A percentile compares a stretch with the other conserved stretches of the same genome.
These are phyloP conservation scores for Butastur rufipennis DNA, from an alignment of 2,113 vertebrate species.

Conservation along the genomic window DNA sequence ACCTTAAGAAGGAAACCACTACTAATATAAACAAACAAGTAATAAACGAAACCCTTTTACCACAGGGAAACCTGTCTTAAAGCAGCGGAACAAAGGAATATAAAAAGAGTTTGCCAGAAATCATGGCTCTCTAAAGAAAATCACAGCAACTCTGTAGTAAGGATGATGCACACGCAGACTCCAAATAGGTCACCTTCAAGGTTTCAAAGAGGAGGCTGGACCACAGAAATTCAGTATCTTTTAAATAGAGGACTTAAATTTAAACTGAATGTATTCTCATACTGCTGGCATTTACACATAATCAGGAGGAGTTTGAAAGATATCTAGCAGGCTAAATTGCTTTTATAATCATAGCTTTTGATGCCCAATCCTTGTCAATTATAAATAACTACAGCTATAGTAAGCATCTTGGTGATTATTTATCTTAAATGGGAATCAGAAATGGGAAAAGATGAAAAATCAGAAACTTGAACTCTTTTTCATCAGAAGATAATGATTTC, in stretches of 20 bases:
- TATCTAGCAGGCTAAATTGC: background rate
- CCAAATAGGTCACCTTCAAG: background rate
- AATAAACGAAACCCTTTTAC: slow-evolving; percentile 15
- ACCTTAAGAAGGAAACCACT: slow-evolving; percentile 31
- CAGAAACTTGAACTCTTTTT: background rate
- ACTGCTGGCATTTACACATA: background rate
- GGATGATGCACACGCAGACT: background rate
- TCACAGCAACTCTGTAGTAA: background rate
- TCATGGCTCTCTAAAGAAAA: background rate
- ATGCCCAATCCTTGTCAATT: background rate
- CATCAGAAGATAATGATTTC: background rate
- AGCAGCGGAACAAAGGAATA: background rate
- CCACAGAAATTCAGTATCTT: background rate
- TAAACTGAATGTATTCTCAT: background rate
- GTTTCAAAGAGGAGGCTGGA: background rate
- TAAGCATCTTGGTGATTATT: background rate
- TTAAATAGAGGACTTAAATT: background rate
- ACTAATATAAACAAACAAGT: slow-evolving; percentile 43
- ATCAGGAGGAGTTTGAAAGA: background rate
- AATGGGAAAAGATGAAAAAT: background rate
- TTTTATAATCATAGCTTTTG: background rate
- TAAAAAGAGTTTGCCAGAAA: background rate
- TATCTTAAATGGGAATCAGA: background rate
- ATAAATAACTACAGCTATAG: background rate
- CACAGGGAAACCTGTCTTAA: background rate